phyloP scores from a whole-genome alignment of 2,888 invertebrate species.

The Mythimna ferrago region DNA sequence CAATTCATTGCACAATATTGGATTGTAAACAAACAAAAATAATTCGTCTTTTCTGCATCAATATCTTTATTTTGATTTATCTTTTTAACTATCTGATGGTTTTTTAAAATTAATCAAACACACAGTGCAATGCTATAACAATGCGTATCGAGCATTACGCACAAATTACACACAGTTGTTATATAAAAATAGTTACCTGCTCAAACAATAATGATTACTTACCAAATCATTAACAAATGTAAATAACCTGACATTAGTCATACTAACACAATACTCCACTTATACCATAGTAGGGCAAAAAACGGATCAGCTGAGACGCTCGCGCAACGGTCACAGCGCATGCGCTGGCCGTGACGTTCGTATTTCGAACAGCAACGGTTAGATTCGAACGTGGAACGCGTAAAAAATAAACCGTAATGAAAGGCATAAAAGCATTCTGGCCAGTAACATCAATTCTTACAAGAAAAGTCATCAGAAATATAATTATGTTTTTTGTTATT shows the following conservation, averaged over 20 bases:
- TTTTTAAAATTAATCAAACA: background rate
- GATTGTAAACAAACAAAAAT: too few species aligned
- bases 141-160: slow-evolving; percentile 23
- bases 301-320: slow-evolving; percentile 76
- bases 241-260: slow-evolving; percentile 39
- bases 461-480: slow-evolving; percentile 1
- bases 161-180: slow-evolving; percentile 17
- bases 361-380: slow-evolving; percentile 65
- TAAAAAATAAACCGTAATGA: slow-evolving; percentile 66
- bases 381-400: slow-evolving; percentile 52
- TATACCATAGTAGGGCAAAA: slow-evolving; percentile 52
- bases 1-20: slow-evolving; percentile 23
- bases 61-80: background rate
- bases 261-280: slow-evolving; percentile 62
- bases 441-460: slow-evolving; percentile 7
- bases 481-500: slow-evolving; percentile 22
- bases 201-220: slow-evolving; percentile 20
- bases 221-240: slow-evolving; percentile 24
- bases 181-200: background rate
- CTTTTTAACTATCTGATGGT: too few species aligned
- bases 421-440: slow-evolving; percentile 20
- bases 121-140: slow-evolving; percentile 14
- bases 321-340: slow-evolving; percentile 71
- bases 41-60: too few species aligned
- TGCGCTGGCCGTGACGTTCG: slow-evolving; percentile 75